Conservation (phyloP, 2,797 vertebrate genomes). For the Tangara arthus region DNA sequence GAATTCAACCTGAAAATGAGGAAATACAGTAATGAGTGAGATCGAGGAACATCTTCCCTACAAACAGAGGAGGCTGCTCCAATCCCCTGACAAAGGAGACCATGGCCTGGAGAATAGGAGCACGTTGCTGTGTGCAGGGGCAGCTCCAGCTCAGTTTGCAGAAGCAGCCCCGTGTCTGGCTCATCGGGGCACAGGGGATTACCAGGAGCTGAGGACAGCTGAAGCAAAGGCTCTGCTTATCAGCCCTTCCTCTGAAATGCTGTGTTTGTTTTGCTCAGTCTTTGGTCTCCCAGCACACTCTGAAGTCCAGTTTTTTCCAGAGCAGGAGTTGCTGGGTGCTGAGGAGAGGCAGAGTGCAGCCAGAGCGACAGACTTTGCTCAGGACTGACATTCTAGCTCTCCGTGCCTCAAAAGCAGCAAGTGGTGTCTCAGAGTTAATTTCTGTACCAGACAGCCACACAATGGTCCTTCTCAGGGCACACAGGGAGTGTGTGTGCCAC, state of each 20-base stretch:
- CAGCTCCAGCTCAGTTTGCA: not conserved
- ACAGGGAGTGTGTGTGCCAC: fast-evolving
- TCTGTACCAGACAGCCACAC: not conserved
- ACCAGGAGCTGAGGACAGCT: not conserved
- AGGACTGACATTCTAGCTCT: not conserved
- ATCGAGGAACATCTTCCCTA: not conserved
- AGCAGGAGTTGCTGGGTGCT: not conserved
- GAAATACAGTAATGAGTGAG: not conserved
- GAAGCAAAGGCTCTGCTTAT: not conserved
- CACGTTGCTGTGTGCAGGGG: not conserved
- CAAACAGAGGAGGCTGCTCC: too few relatives aligned
- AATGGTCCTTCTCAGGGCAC: not conserved
- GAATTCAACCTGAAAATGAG: not conserved
- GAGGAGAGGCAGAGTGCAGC: not conserved
- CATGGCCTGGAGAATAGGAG: not conserved
- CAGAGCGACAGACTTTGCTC: not conserved
- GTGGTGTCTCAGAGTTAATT: not conserved
- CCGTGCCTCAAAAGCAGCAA: not conserved
- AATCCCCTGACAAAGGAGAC: not conserved
- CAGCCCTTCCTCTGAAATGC: not conserved
- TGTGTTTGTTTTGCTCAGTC: not conserved
- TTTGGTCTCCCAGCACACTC: not conserved
- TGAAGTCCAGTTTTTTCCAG: not conserved
- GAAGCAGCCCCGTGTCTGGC: not conserved
- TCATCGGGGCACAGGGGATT: not conserved